Conservation (phyloP, 2,888 invertebrate genomes). For the Melanchra persicariae region DNA sequence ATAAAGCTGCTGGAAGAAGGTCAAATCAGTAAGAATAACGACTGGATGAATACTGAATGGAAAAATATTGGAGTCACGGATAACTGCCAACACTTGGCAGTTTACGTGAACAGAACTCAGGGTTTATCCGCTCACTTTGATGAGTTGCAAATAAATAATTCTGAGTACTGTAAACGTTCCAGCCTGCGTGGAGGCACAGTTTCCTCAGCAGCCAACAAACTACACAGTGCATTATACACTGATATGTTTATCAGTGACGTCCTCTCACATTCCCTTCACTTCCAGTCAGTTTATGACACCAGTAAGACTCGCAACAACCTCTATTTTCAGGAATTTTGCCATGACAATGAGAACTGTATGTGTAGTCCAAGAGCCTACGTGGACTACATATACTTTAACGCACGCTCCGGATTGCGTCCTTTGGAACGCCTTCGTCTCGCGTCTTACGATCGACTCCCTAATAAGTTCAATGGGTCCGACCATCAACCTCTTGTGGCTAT, state of each 20-base stretch:
- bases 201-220: not conserved
- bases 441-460: not conserved
- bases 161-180: constrained; percentile 1
- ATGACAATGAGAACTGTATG: not conserved
- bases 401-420: constrained; percentile 2
- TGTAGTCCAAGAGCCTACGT: not conserved
- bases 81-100: constrained; percentile 32
- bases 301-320: not conserved
- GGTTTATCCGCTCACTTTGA: not conserved
- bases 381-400: constrained; percentile 19
- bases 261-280: constrained; percentile 20
- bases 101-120: constrained; percentile 20
- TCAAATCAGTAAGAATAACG: constrained; percentile 5
- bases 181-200: not conserved
- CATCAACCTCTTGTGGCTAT: constrained; percentile 27
- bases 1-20: constrained; percentile 15
- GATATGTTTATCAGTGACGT: constrained; percentile 20
- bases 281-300: constrained; percentile 20
- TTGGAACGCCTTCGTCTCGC: constrained; percentile 11
- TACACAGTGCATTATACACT: not conserved
- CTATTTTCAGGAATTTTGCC: not conserved
- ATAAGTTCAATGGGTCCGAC: constrained; percentile 20
- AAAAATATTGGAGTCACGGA: constrained; percentile 24
- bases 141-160: constrained; percentile 15
- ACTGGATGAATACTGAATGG: constrained; percentile 21